Evolutionary conservation across 2,888 invertebrate genomes (phyloP), one percentile per base, ranked within the genome.

Genomic region (Plebejus anna): DNA sequence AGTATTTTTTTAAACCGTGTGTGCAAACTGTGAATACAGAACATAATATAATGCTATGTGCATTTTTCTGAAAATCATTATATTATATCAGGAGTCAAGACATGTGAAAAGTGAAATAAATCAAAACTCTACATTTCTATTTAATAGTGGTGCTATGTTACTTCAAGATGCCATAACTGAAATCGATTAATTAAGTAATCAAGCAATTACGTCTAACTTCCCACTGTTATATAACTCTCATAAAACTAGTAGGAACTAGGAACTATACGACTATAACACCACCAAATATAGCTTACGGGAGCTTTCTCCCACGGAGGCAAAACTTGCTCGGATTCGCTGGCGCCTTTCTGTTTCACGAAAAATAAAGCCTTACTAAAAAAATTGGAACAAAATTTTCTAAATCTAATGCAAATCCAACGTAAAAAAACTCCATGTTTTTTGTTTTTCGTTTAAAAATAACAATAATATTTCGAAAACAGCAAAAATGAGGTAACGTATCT

Each of bases 251-350:
- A 70, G 38, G 36, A 38, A 22, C 22, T 71, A 42, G 38, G 4
- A 71, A 71, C n/a, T 38, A 2, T n/a, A 4, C 32, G 1, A 32
- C 4, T 32, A 66, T 66, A 66, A 66, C 32, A 66, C 32, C 66
- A 66, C 66, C 38, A 71, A 71, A 71, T 71, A 71, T 28, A 55
- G 55, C 73, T 73, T 73, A 73, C 73, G 28, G 47, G 47, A 51
- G 51, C 32, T 73, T 55, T 28, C 73, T 73, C 73, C 73, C 73
- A 73, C 73, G 73, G 73, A 11, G 73, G 73, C 32, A 73, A 55
- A 51, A 73, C 73, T 73, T 51, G 73, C 13, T 55, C 51, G 47
- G 72, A 6, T 3, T 73, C 73, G 6, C 32, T 51, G 4, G 51
- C 73, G 32, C 51, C 55, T 32, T 51, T 73, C 73, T 73, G 73